Conservation (phyloP, 2,888 invertebrate species). For the Poecilobothrus nobilitatus region DNA sequence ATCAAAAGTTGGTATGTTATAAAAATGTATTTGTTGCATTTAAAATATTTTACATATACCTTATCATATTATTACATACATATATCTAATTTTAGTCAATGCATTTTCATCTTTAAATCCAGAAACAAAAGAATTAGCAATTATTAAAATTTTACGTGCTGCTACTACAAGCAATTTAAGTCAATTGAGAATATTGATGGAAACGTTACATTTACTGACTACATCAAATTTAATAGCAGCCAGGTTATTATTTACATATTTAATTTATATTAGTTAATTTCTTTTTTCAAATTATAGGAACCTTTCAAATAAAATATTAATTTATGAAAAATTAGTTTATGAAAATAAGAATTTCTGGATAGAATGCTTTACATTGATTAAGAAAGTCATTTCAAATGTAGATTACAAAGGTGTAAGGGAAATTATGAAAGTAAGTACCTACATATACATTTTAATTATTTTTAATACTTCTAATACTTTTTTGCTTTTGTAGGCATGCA, state of each 20-base stretch:
- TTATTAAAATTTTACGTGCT: conserved; percentile 68
- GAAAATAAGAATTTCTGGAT: conserved; percentile 83
- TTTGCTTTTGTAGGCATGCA: conserved; percentile 53
- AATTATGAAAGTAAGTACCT: conserved; percentile 66
- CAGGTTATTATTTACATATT: conserved; percentile 47
- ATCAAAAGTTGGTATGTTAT: conserved; percentile 50
- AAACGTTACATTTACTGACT: conserved; percentile 67
- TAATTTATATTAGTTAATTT: background rate
- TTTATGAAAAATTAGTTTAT: conserved; percentile 72
- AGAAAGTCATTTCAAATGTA: conserved; percentile 78
- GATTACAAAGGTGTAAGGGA: conserved; percentile 93
- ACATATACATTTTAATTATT: background rate
- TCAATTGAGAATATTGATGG: conserved; percentile 66
- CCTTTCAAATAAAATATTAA: conserved; percentile 79
- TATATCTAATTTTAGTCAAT: conserved; percentile 41
- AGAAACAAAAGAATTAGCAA: conserved; percentile 65
- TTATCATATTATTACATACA: background rate
- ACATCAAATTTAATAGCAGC: conserved; percentile 64
- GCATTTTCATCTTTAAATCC: conserved; percentile 57
- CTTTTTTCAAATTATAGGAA: conserved; percentile 46
- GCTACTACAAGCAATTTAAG: conserved; percentile 66
- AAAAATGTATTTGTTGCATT: background rate
- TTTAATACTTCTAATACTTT: conserved; percentile 22
- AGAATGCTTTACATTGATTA: conserved; percentile 73
- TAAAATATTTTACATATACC: background rate